These are phyloP conservation scores for Drosophila prosaltans DNA, from an alignment of 1,140 invertebrate genomes.

Conservation along the genomic window DNA sequence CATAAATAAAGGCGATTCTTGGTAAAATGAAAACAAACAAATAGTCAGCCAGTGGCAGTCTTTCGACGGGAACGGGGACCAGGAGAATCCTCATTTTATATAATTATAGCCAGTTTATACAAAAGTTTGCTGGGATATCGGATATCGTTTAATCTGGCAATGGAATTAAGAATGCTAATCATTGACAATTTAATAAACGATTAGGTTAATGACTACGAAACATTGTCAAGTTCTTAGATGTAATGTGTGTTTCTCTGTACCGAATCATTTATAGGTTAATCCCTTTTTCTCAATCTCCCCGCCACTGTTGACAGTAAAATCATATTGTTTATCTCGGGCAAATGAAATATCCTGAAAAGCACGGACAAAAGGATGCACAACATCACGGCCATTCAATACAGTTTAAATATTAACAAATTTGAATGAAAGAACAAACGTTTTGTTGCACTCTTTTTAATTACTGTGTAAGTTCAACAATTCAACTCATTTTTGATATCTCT, in stretches of 20 bases:
- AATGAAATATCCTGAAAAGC: conserved; percentile 5
- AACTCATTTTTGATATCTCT: neutral
- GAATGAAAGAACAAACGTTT: neutral
- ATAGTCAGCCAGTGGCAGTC: conserved; percentile 33
- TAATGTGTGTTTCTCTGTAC: too few relatives aligned
- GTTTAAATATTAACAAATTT: conserved; percentile 3
- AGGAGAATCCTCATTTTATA: too few relatives aligned
- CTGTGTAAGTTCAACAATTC: neutral
- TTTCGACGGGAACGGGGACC: neutral
- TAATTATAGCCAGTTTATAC: too few relatives aligned
- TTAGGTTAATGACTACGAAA: too few relatives aligned
- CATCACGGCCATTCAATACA: conserved; percentile 1
- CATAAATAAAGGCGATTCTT: neutral
- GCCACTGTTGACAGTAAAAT: conserved; percentile 35
- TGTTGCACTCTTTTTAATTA: neutral
- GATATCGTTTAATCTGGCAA: too few relatives aligned
- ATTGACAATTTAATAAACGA: too few relatives aligned
- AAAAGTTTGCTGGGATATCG: too few relatives aligned
- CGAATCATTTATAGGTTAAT: conserved; percentile 18
- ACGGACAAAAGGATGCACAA: neutral
- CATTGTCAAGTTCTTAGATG: too few relatives aligned
- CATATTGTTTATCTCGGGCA: conserved; percentile 10
- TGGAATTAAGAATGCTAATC: too few relatives aligned
- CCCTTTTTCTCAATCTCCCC: conserved; percentile 13
- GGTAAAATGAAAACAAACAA: conserved; percentile 41